Evolutionary conservation across 2,113 vertebrate species (phyloP).

Genomic region (Sylvietta virens): DNA sequence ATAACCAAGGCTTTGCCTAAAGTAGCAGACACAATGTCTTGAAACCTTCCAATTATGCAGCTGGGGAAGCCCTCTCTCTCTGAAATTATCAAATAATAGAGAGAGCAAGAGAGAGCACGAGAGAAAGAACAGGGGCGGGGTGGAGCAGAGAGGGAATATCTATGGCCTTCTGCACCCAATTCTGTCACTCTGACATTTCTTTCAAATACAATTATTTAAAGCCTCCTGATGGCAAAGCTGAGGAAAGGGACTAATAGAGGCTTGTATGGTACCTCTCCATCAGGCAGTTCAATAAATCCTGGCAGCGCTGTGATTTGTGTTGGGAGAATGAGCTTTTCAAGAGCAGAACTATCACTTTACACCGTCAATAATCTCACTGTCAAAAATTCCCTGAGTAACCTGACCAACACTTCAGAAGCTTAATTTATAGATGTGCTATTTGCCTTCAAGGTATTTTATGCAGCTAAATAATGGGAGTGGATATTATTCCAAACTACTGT

Average conservation of each 20-base stretch:
- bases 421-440: conserved; percentile 52
- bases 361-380: conserved; percentile 52
- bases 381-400: conserved; percentile 33
- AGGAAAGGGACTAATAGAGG: conserved; percentile 59
- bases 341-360: conserved; percentile 53
- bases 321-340: conserved; percentile 48
- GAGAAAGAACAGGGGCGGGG: background rate
- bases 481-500: conserved; percentile 17
- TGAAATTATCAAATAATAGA: conserved; percentile 13
- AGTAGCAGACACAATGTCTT: background rate
- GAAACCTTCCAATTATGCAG: background rate
- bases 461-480: conserved; percentile 55
- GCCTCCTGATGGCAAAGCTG: conserved; percentile 46
- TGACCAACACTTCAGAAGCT: conserved; percentile 8
- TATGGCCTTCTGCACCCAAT: conserved; percentile 18
- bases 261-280: conserved; percentile 39
- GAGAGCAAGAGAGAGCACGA: background rate
- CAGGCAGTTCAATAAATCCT: conserved; percentile 59
- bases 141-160: background rate
- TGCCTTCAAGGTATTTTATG: conserved; percentile 60
- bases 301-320: conserved; percentile 51
- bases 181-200: conserved; percentile 54
- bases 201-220: conserved; percentile 64
- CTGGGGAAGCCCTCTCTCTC: conserved; percentile 3
- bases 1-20: background rate